These are phyloP conservation scores for Sebastes matsubarae DNA, from an alignment of 2,797 vertebrate species.

Conservation along the genomic window DNA sequence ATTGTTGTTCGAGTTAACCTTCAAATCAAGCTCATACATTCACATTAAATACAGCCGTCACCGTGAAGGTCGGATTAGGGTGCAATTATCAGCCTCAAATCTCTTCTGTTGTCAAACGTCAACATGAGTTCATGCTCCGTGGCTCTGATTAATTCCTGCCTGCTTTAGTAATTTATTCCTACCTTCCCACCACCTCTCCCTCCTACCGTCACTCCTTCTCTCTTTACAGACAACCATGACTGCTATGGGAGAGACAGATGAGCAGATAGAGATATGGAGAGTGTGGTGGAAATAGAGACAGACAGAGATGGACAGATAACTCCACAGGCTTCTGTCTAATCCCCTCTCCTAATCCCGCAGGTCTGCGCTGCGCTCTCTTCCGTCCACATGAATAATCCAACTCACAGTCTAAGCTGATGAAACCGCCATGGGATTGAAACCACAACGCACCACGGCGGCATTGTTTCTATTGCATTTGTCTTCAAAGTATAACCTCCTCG, in stretches of 20 bases:
- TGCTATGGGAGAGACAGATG: background rate
- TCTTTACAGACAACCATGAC: background rate
- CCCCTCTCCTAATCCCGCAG: conserved; percentile 66
- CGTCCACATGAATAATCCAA: conserved; percentile 66
- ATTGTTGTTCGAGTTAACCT: background rate
- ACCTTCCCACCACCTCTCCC: background rate
- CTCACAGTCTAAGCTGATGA: conserved; percentile 45
- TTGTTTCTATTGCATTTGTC: background rate
- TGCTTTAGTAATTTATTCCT: background rate
- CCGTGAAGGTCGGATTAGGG: background rate
- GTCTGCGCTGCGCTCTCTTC: conserved; percentile 48
- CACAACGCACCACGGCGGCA: background rate
- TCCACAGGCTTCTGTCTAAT: conserved; percentile 65
- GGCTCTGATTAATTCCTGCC: background rate
- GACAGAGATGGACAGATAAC: conserved; percentile 64
- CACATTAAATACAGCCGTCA: background rate
- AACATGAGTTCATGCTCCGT: background rate
- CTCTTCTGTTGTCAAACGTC: conserved; percentile 4
- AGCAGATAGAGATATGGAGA: conserved; percentile 24
- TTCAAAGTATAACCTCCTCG: background rate
- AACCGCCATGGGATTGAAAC: conserved; percentile 16
- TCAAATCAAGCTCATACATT: background rate
- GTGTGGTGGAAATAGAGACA: conserved; percentile 43
- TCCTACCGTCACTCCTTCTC: background rate
- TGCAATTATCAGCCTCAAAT: conserved; percentile 3